Percentiles rank a stretch among this genome's conserved stretches.
These are phyloP conservation scores for Psettodes erumei DNA, from an alignment of 2,113 vertebrate species.

Conservation along the genomic window DNA sequence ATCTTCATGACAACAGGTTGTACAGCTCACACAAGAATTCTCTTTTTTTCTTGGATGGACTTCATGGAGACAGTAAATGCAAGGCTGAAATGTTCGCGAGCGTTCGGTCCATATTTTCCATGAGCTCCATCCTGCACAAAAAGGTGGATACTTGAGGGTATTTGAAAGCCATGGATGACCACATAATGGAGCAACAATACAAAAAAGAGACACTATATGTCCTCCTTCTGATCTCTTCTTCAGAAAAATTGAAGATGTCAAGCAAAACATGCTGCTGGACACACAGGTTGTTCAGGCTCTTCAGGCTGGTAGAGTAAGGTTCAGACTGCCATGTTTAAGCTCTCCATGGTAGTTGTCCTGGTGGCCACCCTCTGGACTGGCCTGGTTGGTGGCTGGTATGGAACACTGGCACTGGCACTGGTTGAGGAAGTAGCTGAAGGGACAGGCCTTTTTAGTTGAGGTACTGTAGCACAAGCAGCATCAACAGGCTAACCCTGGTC, in stretches of 20 bases:
- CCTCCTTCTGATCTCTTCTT: background rate
- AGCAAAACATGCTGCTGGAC: background rate
- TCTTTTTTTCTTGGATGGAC: conserved; percentile 10
- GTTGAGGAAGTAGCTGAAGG: conserved; percentile 23
- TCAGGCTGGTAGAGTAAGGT: conserved; percentile 27
- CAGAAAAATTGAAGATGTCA: conserved; percentile 6
- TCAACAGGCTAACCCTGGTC: conserved; percentile 50
- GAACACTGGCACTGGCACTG: conserved; percentile 67
- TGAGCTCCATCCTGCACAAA: conserved; percentile 24
- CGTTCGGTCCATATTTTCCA: conserved; percentile 56
- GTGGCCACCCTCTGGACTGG: conserved; percentile 51
- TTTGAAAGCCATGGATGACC: conserved; percentile 15
- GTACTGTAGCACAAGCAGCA: conserved; percentile 69
- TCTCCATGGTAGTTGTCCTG: conserved; percentile 68
- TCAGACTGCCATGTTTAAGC: conserved; percentile 35
- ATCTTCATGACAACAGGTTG: conserved; percentile 29
- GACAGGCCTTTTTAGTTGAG: conserved; percentile 60
- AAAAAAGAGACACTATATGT: background rate
- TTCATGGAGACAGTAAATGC: conserved; percentile 21
- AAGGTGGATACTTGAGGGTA: conserved; percentile 14
- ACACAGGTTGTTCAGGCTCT: conserved; percentile 2
- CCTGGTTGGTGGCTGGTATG: conserved; percentile 53
- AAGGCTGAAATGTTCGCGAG: conserved; percentile 9
- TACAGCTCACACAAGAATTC: conserved; percentile 4
- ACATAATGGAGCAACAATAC: background rate